Conservation (phyloP, 2,113 vertebrate genomes). For the Sisor rabdophorus region DNA sequence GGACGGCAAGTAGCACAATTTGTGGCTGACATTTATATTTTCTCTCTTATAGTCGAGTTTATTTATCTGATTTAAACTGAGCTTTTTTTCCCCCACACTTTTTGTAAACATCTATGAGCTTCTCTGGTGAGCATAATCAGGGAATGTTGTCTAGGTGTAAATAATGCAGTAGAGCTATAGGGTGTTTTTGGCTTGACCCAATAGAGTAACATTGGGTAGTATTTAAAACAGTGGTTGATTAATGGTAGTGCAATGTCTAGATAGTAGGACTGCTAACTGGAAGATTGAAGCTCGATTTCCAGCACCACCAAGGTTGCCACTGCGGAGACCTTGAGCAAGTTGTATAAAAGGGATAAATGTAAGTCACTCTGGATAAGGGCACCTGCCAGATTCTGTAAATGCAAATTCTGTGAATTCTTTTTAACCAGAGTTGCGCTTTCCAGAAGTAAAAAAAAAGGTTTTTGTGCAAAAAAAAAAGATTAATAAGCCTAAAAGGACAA, state of each 20-base stretch:
- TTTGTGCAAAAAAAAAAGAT: neutral
- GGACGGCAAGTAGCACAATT: conserved; percentile 43
- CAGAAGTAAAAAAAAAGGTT: neutral
- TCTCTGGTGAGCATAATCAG: conserved; percentile 38
- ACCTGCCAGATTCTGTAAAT: no score
- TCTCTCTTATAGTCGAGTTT: conserved; percentile 47
- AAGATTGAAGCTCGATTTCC: no score
- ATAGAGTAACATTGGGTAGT: conserved; percentile 4
- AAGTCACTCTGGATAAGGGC: no score
- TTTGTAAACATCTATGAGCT: conserved; percentile 45
- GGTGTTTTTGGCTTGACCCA: conserved; percentile 23
- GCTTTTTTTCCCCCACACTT: conserved; percentile 31
- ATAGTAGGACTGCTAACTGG: no score
- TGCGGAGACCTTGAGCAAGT: no score
- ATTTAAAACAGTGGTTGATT: neutral
- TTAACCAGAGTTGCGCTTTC: neutral
- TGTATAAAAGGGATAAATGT: no score
- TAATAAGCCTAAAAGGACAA: conserved; percentile 5
- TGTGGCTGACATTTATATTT: conserved; percentile 43
- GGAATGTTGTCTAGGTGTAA: neutral
- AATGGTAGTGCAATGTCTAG: no score
- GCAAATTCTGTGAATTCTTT: neutral
- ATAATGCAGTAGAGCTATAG: conserved; percentile 14
- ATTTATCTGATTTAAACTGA: conserved; percentile 47
- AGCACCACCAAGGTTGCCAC: no score